These are phyloP conservation scores for Choloepus didactylus DNA, from an alignment of 2,797 vertebrate species.

Conservation along the genomic window DNA sequence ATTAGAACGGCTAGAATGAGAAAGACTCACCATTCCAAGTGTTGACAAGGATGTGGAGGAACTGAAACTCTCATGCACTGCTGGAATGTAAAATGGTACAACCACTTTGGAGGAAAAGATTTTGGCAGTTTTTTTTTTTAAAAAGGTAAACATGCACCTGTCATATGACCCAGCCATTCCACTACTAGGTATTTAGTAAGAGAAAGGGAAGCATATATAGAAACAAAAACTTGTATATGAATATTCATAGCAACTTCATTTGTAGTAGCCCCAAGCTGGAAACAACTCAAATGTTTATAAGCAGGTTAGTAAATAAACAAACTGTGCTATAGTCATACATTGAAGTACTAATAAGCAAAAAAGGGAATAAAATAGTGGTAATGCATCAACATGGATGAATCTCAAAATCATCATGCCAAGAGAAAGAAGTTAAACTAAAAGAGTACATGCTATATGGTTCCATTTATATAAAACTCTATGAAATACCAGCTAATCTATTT, in stretches of 20 bases:
- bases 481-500: background rate
- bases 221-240: background rate
- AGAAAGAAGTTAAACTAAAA: background rate
- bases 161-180: background rate
- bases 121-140: background rate
- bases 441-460: background rate
- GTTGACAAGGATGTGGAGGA: background rate
- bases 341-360: background rate
- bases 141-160: background rate
- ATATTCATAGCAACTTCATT: background rate
- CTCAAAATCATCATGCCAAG: background rate
- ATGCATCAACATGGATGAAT: background rate
- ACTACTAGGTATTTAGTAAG: background rate
- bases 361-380: background rate
- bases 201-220: background rate
- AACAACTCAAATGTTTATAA: background rate
- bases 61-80: background rate
- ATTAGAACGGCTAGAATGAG: background rate
- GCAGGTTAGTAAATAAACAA: background rate
- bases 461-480: background rate
- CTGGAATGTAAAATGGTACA: background rate
- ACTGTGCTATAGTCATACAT: background rate
- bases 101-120: background rate
- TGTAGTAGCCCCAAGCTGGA: background rate
- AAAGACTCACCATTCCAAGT: background rate